A percentile compares a stretch with the other conserved stretches of the same genome.
Evolutionary conservation across 2,797 vertebrate genomes (phyloP).

Genomic region (Dipus sagitta): DNA sequence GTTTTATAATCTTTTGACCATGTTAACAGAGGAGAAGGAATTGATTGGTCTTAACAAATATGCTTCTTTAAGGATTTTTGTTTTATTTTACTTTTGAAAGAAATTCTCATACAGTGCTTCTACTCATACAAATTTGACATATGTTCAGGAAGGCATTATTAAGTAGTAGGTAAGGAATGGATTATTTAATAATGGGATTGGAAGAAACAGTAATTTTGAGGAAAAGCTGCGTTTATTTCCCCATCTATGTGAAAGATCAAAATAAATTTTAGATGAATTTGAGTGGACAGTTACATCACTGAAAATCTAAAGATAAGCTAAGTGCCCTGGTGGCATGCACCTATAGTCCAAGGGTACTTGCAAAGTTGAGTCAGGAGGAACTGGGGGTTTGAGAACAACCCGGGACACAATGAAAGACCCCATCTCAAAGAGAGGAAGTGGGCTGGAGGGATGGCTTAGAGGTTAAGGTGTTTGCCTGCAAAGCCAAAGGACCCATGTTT

Average conservation of each 20-base stretch:
- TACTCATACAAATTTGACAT: not conserved
- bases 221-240: not conserved
- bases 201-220: not conserved
- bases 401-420: not conserved
- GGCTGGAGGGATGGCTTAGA: no score
- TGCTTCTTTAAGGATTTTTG: not conserved
- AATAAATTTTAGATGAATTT: slow-evolving; percentile 52
- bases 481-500: no score
- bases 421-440: not conserved
- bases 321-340: not conserved
- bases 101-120: not conserved
- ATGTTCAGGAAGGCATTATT: slow-evolving; percentile 10
- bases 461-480: no score
- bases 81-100: not conserved
- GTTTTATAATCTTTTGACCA: slow-evolving; percentile 33
- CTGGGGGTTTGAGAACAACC: not conserved
- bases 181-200: not conserved
- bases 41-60: not conserved
- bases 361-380: not conserved
- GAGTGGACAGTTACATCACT: not conserved
- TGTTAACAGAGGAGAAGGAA: not conserved
- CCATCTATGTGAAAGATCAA: not conserved
- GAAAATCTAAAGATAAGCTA: slow-evolving; percentile 19
- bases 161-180: not conserved
- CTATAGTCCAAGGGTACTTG: not conserved